Conservation (phyloP, 2,888 invertebrate species). For the Pycnomerus fuliginosus region DNA sequence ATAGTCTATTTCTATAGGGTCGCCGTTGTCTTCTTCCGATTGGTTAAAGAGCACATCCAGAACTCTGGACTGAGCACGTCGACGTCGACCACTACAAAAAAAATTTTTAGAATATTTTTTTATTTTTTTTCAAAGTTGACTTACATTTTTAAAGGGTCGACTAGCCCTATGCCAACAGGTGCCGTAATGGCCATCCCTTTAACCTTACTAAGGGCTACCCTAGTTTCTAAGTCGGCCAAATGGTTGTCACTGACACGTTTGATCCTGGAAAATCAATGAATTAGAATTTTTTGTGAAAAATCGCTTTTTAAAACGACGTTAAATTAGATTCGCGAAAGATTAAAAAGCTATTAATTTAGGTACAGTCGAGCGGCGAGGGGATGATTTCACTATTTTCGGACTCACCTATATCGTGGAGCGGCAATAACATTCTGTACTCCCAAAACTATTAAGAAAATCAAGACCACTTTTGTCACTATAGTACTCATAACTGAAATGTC, state of each 20-base stretch:
- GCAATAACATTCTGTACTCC: constrained; percentile 8
- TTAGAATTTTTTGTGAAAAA: too few species aligned
- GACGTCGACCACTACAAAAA: constrained; percentile 37
- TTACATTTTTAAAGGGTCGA: constrained; percentile 41
- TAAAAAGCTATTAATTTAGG: too few species aligned
- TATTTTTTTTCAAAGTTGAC: too few species aligned
- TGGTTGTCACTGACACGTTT: constrained; percentile 42
- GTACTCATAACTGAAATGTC: too few species aligned
- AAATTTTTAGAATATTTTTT: too few species aligned
- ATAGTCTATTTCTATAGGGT: constrained; percentile 23
- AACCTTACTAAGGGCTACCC: constrained; percentile 38
- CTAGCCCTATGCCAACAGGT: constrained; percentile 40
- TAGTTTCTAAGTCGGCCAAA: constrained; percentile 40
- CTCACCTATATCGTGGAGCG: constrained; percentile 13
- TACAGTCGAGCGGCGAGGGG: too few species aligned
- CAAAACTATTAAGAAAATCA: constrained; percentile 7
- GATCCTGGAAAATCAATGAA: constrained; percentile 38
- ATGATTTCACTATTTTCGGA: too few species aligned
- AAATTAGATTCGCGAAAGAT: neutral
- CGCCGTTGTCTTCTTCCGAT: constrained; percentile 37
- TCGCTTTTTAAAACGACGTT: constrained; percentile 1
- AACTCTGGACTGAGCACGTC: constrained; percentile 33
- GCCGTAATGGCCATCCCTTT: constrained; percentile 41
- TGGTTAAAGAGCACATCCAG: constrained; percentile 38
- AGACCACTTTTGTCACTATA: too few species aligned